Evolutionary conservation across 2,888 invertebrate genomes (phyloP), one percentile per base, ranked within the genome.

Genomic region (Heteropelma amictum): DNA sequence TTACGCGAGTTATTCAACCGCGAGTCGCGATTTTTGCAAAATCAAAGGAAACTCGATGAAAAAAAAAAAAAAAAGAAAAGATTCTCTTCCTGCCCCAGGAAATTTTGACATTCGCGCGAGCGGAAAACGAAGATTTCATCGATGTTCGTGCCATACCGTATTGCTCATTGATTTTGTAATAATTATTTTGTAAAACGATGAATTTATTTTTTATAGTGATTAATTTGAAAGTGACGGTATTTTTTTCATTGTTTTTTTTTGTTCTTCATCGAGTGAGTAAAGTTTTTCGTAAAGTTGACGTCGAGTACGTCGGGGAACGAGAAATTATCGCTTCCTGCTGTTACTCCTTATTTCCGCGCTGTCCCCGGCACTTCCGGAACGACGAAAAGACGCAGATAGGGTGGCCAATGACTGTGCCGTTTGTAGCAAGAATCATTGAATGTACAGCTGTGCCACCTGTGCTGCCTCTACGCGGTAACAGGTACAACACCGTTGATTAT

Each of bases 401-500:
- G 14, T 33, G 65, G 65, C 65, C 65, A 42, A 54, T 30, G 42
- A 65, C 65, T 65, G 65, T 54, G 42, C 17, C 19, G 21, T 65
- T 30, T 33, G 2, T 19, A n/a, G 21, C 30, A 42, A 54, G 42
- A 14, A 40, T 35, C 28, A n/a, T n/a, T n/a, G n/a, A 8, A 51
- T 51, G 54, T 54, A 35, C 45, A 54, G 47, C 60, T 65, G 53
- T 17, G 53, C 65, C 74, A 74, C 74, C 74, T 74, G 74, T 60
- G 45, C 47, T 45, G n/a, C n/a, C n/a, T n/a, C n/a, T n/a, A n/a
- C 53, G 21, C 30, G 12, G 53, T 21, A 65, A 61, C 74, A 70
- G 64, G 58, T 70, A 70, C 30, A 28, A 51, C 28, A 38, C 63
- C 38, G 58, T 54, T 35, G 38, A 40, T 49, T 58, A 40, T 40